These are phyloP conservation scores for Phasianus colchicus DNA, from an alignment of 2,113 vertebrate species.

Conservation along the genomic window DNA sequence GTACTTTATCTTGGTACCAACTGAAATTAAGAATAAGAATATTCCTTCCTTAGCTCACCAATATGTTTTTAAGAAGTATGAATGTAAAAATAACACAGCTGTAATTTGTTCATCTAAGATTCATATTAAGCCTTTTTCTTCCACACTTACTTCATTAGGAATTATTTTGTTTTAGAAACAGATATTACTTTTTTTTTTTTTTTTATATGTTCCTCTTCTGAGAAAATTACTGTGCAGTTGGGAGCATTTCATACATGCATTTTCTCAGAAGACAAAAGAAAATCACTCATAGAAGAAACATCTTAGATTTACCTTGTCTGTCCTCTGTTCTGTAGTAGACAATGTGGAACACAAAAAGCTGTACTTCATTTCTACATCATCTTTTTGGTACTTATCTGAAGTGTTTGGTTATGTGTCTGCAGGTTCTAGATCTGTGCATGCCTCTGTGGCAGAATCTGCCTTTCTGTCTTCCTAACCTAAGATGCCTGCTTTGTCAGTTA, in stretches of 20 bases:
- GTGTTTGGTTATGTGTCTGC: not conserved
- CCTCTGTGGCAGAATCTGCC: not conserved
- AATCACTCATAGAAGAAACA: not conserved
- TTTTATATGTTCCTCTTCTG: not conserved
- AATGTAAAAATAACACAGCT: not conserved
- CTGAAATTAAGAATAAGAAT: constrained; percentile 1
- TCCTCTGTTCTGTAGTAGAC: not conserved
- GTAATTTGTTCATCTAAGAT: not conserved
- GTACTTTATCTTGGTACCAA: constrained; percentile 39
- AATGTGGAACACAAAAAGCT: not conserved
- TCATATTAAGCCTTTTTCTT: not conserved
- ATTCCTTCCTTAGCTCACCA: not conserved
- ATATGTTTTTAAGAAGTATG: not conserved
- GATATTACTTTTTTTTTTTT: not conserved
- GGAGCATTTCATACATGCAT: not conserved
- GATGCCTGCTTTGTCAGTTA: not conserved
- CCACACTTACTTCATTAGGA: not conserved
- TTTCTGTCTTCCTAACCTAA: not conserved
- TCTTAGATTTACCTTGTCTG: not conserved
- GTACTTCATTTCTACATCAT: not conserved
- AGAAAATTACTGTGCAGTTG: not conserved
- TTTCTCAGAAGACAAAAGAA: not conserved
- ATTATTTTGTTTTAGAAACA: not conserved
- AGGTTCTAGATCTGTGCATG: not conserved
- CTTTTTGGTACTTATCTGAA: not conserved